A percentile compares a stretch with the other conserved stretches of the same genome.
Conservation (phyloP, 2,113 vertebrate species). For the Caretta caretta region DNA sequence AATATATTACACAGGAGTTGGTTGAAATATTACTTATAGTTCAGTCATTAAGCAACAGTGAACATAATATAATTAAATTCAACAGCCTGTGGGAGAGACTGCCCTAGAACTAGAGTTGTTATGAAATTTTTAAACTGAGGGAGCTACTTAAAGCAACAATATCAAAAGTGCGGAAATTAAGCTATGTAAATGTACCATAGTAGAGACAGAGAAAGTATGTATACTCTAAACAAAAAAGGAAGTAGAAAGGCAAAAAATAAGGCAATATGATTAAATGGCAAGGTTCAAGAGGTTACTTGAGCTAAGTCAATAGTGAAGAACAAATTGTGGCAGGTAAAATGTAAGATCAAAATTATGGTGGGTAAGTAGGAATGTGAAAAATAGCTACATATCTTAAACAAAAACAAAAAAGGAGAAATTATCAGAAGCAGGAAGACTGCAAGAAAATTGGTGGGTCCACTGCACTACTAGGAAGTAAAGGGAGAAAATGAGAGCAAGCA, state of each 20-base stretch:
- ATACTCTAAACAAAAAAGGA: neutral
- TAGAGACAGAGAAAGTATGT: neutral
- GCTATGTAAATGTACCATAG: neutral
- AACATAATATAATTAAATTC: neutral
- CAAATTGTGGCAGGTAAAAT: neutral
- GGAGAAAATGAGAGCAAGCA: neutral
- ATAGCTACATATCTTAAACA: neutral
- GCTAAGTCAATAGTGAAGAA: neutral
- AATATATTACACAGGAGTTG: neutral
- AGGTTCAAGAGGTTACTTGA: neutral
- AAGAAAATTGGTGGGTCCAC: neutral
- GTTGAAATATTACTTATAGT: neutral
- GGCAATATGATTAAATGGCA: neutral
- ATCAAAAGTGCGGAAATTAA: neutral
- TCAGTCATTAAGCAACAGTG: neutral
- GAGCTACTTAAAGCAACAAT: neutral
- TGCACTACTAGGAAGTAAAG: neutral
- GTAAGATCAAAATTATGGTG: neutral
- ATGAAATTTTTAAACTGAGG: neutral
- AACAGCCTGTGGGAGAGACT: neutral
- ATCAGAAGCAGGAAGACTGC: neutral
- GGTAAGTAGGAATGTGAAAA: neutral
- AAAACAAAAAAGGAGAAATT: neutral
- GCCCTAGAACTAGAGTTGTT: accelerated
- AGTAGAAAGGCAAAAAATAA: neutral